Evolutionary conservation across 2,113 vertebrate genomes (phyloP).

Genomic region (Andinoacara biseriatus): DNA sequence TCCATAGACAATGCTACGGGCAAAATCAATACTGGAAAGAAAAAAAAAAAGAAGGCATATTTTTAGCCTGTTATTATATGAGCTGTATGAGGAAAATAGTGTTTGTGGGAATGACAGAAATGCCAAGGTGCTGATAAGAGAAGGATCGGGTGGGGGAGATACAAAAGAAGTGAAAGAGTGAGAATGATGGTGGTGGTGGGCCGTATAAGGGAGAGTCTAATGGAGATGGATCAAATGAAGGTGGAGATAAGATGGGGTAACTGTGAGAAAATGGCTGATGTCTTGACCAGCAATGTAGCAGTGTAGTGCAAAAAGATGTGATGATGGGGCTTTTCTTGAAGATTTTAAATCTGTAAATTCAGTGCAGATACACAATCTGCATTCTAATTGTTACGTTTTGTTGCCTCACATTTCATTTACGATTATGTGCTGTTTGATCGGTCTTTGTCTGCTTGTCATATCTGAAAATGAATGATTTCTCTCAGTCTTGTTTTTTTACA

Average conservation of each 20-base stretch:
- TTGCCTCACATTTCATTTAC: background rate
- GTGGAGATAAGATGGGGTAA: constrained; percentile 75
- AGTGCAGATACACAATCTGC: background rate
- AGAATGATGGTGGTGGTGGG: constrained; percentile 59
- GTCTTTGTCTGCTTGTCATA: background rate
- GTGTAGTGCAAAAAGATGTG: background rate
- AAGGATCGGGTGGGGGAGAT: constrained; percentile 55
- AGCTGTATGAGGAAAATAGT: constrained; percentile 77
- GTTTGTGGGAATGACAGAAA: constrained; percentile 79
- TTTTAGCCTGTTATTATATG: constrained; percentile 85
- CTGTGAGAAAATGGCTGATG: constrained; percentile 75
- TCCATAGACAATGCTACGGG: constrained; percentile 84
- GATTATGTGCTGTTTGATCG: background rate
- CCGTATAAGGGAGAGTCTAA: constrained; percentile 59
- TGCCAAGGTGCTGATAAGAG: constrained; percentile 67
- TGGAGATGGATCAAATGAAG: constrained; percentile 76
- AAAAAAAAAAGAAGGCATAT: constrained; percentile 80
- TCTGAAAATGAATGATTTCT: background rate
- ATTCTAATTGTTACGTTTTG: background rate
- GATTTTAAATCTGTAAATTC: background rate
- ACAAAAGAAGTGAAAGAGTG: constrained; percentile 55
- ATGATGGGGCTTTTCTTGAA: background rate
- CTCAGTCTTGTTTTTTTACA: background rate
- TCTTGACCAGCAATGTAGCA: constrained; percentile 34
- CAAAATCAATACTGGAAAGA: constrained; percentile 83